Evolutionary conservation across 1,140 invertebrate species (phyloP), one percentile per base, ranked within the genome.

Genomic region (Lepeophtheirus salmonis): DNA sequence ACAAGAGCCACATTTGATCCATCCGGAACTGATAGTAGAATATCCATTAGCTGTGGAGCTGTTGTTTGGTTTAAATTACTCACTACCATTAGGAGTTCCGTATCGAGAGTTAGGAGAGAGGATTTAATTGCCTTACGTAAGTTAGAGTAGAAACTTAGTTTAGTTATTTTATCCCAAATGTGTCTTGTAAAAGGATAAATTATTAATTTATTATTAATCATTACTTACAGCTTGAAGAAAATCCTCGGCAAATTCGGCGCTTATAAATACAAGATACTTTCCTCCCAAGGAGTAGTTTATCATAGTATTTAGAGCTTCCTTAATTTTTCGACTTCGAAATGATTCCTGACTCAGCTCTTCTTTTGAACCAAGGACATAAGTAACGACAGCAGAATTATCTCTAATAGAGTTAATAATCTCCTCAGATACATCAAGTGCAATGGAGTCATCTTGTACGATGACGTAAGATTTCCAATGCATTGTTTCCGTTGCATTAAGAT

Each of bases 401-500:
- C 50, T 12, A 6, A 52, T 18, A 21, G 6, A 6, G 4, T 16
- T 12, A 10, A 22, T 21, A 10, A 52, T 18, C 12, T 52, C 20
- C 10, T 16, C 21, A 18, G 16, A 22, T 21, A 52, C 21, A 4
- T 52, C 50, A 12, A 12, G 12, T 4, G 50, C 4, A 52, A 58
- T 17, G 6, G 56, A 14, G 6, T 49, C 41, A 22, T 58, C 56
- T 12, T 58, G 56, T 3, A 58, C 30, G 6, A 58, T 16, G 26
- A 58, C 30, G 26, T 48, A 58, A n/a, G 56, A 58, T 16, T 58
- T 21, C 56, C 56, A 58, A 16, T 30, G 24, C 4, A 48, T n/a
- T 6, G 56, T 58, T 10, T 58, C 24, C 6, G 4, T 52, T 12
- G n/a, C 50, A 21, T 18, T 22, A 16, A 52, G 21, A 22, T 52